Evolutionary conservation across 2,797 vertebrate species (phyloP).

Genomic region (Amblyraja radiata): DNA sequence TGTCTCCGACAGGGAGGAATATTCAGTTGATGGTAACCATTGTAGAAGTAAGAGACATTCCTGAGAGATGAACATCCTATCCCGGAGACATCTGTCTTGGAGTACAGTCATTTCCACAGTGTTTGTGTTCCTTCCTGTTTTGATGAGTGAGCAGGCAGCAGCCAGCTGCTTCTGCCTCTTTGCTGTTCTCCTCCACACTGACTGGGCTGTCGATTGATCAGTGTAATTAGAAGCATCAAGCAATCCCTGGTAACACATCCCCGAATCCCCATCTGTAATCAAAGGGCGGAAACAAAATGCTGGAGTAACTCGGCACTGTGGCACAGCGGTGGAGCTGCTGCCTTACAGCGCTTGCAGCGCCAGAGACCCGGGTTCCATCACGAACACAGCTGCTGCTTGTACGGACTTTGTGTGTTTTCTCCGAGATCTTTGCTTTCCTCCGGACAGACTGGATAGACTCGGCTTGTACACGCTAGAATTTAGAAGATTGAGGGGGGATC

Average conservation of each 20-base stretch:
- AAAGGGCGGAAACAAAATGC: too few species aligned
- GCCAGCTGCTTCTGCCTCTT: background rate
- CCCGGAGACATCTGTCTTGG: background rate
- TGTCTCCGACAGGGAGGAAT: background rate
- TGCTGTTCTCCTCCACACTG: too few species aligned
- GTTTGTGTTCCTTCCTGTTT: background rate
- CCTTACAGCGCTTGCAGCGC: too few species aligned
- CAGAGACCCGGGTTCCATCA: too few species aligned
- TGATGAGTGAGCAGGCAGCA: conserved; percentile 9
- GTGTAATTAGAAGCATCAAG: background rate
- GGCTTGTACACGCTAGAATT: too few species aligned
- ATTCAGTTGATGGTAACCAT: background rate
- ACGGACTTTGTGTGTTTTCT: too few species aligned
- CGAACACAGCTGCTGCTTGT: too few species aligned
- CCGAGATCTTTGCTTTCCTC: too few species aligned
- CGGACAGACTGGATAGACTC: too few species aligned
- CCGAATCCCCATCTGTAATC: background rate
- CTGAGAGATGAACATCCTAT: background rate
- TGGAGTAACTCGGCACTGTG: too few species aligned
- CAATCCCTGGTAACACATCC: background rate
- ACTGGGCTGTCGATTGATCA: background rate
- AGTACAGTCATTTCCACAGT: background rate
- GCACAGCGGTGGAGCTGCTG: too few species aligned
- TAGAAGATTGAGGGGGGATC: too few species aligned
- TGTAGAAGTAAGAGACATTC: background rate